Evolutionary conservation across 2,797 vertebrate species (phyloP).

Genomic region (Lerista edwardsae): DNA sequence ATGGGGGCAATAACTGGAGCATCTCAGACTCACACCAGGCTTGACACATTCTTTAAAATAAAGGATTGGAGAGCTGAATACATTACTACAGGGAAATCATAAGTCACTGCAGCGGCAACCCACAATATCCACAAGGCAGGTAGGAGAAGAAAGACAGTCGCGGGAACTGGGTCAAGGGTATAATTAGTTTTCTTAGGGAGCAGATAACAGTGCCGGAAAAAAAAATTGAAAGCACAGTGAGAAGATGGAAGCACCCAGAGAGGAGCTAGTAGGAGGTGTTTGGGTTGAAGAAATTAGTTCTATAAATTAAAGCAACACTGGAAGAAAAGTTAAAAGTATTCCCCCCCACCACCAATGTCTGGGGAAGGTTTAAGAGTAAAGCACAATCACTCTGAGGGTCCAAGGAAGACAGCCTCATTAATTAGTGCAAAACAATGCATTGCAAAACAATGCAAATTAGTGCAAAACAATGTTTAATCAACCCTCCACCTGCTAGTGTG

Average conservation of each 20-base stretch:
- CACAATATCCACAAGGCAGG: background rate
- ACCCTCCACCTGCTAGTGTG: background rate
- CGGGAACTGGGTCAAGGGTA: background rate
- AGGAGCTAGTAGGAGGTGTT: background rate
- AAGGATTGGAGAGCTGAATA: background rate
- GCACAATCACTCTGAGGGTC: background rate
- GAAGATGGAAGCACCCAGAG: background rate
- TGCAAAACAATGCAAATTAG: constrained; percentile 1
- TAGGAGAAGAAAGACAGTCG: background rate
- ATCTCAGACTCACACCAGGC: background rate
- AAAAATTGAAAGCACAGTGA: background rate
- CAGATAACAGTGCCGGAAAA: background rate
- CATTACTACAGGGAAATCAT: background rate
- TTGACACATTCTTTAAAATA: background rate
- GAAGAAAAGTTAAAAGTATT: constrained; percentile 13
- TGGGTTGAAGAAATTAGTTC: background rate
- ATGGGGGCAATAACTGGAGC: background rate
- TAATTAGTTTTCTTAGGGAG: background rate
- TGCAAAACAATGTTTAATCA: constrained; percentile 18
- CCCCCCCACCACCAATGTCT: background rate
- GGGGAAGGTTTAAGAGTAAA: background rate
- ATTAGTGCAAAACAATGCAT: background rate
- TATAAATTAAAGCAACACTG: background rate
- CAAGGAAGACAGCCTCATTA: background rate
- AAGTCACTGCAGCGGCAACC: background rate